Conservation (phyloP, 2,113 vertebrate genomes). For the Nyctibius bracteatus region DNA sequence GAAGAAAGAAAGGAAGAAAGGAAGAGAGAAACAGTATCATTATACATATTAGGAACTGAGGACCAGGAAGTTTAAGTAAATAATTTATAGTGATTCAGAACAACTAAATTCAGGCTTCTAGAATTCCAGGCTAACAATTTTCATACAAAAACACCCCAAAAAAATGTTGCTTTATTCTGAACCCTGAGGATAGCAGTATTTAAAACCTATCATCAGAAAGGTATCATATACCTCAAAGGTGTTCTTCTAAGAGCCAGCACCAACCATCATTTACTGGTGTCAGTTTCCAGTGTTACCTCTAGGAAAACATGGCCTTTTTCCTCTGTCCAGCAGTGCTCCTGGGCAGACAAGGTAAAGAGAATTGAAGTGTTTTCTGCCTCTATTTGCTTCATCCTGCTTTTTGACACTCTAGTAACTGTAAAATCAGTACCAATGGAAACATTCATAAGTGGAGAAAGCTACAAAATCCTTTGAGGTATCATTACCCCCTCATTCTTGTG, state of each 20-base stretch:
- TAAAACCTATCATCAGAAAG: background rate
- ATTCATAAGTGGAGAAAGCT: background rate
- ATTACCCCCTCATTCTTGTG: no score
- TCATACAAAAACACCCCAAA: background rate
- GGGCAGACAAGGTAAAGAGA: background rate
- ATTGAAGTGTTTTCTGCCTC: background rate
- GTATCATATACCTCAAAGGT: fast-evolving
- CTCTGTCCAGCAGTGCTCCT: background rate
- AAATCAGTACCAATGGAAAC: background rate
- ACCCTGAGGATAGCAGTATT: background rate
- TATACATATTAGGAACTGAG: background rate
- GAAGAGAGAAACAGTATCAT: no score
- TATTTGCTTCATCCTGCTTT: background rate
- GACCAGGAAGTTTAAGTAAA: background rate
- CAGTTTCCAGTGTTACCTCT: background rate
- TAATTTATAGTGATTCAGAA: background rate
- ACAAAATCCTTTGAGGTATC: background rate
- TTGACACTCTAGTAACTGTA: background rate
- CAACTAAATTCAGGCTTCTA: background rate
- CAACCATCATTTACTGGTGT: background rate
- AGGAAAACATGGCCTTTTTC: background rate
- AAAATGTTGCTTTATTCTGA: background rate
- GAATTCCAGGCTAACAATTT: background rate
- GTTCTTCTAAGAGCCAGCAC: background rate
- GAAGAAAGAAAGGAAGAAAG: fast-evolving